Evolutionary conservation across 2,113 vertebrate species (phyloP).

Genomic region (Elephantulus edwardii): DNA sequence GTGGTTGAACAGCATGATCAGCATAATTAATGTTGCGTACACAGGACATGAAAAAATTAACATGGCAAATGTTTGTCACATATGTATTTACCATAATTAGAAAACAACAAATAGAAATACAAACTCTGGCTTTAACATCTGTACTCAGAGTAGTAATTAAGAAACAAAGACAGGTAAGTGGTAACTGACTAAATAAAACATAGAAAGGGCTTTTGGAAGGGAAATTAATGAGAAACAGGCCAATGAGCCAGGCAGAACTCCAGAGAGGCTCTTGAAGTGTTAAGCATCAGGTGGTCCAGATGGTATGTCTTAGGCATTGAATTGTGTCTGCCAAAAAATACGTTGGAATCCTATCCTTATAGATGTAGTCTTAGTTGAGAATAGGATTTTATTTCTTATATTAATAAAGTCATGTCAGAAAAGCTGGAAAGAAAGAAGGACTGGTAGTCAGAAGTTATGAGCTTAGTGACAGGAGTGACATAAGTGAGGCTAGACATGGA

Average conservation of each 20-base stretch:
- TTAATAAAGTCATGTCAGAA: background rate
- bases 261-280: conserved; percentile 23
- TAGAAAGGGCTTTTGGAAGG: conserved; percentile 33
- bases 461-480: too few species aligned
- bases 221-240: conserved; percentile 23
- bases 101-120: conserved; percentile 39
- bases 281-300: background rate
- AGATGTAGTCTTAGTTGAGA: background rate
- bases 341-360: background rate
- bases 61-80: background rate
- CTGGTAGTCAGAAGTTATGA: too few species aligned
- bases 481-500: too few species aligned
- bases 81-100: background rate
- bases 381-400: background rate
- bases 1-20: background rate
- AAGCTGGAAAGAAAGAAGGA: too few species aligned
- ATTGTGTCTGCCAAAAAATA: background rate
- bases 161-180: conserved; percentile 42
- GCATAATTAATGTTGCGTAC: background rate
- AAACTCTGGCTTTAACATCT: conserved; percentile 29
- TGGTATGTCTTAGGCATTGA: background rate
- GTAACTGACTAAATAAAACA: conserved; percentile 31
- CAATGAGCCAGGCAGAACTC: background rate
- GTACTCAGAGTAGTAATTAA: conserved; percentile 9
- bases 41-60: background rate